A percentile compares a stretch with the other conserved stretches of the same genome.
phyloP scores from a whole-genome alignment of 37 sponge, comb jelly and placozoan species.

The Lycopodina hypogea region DNA sequence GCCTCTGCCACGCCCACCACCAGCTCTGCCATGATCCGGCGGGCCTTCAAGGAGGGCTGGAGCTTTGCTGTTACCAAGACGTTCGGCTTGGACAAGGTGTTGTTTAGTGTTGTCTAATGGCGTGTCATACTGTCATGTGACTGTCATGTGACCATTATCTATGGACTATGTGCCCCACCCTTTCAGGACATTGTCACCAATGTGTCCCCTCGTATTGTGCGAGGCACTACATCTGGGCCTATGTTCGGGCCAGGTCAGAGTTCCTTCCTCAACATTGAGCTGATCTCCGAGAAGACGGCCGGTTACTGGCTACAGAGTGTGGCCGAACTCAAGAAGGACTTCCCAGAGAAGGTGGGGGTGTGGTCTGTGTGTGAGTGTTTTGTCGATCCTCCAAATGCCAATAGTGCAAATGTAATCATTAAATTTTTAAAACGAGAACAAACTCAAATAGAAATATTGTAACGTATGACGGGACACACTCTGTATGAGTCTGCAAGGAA shows the following conservation, averaged over 20 bases:
- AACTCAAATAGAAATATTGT: too few species aligned
- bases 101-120: background rate
- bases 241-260: constrained; percentile 89
- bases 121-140: background rate
- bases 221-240: constrained; percentile 87
- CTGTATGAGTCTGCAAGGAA: too few species aligned
- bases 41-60: constrained; percentile 93
- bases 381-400: too few species aligned
- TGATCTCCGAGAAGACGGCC: constrained; percentile 94
- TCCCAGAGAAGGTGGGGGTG: constrained; percentile 66
- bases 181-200: constrained; percentile 85
- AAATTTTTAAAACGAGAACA: too few species aligned
- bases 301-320: constrained; percentile 92
- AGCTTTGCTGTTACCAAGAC: constrained; percentile 94
- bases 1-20: constrained; percentile 97
- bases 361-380: background rate
- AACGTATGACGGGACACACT: too few species aligned
- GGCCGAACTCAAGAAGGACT: constrained; percentile 91
- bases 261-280: constrained; percentile 95
- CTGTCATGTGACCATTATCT: too few species aligned
- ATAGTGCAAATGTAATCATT: background rate
- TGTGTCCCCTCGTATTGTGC: constrained; percentile 93
- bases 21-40: constrained; percentile 88
- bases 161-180: constrained; percentile 4
- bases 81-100: constrained; percentile 84